Conservation (phyloP, 2,888 invertebrate species). For the Hyalella azteca region DNA sequence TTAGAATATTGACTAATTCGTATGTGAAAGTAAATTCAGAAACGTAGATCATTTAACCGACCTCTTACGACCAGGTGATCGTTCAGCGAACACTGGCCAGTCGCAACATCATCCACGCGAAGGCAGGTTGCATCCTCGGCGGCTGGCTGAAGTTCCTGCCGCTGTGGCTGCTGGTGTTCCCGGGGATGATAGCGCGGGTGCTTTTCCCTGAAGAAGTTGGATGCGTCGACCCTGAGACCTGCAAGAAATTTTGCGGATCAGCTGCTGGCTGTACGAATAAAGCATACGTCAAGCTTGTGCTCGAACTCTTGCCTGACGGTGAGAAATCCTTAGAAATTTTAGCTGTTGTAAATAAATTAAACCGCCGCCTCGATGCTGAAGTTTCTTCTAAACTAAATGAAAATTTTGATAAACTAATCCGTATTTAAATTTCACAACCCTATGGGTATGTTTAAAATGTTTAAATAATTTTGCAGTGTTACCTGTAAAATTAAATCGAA, state of each 20-base stretch:
- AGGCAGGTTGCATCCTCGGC: slow-evolving; percentile 66
- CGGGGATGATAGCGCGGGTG: slow-evolving; percentile 66
- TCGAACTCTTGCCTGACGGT: slow-evolving; percentile 65
- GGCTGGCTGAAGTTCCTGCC: slow-evolving; percentile 65
- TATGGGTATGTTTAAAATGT: too few species aligned
- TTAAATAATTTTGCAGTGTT: too few species aligned
- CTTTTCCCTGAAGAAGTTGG: slow-evolving; percentile 65
- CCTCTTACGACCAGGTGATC: slow-evolving; percentile 62
- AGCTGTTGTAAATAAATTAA: too few species aligned
- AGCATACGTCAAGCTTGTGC: slow-evolving; percentile 66
- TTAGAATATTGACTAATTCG: too few species aligned
- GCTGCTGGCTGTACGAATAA: slow-evolving; percentile 64
- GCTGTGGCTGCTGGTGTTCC: slow-evolving; percentile 65
- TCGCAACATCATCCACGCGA: slow-evolving; percentile 66
- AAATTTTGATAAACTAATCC: too few species aligned
- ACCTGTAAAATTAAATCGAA: too few species aligned
- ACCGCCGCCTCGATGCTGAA: too few species aligned
- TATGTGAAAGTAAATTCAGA: too few species aligned
- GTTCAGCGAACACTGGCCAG: slow-evolving; percentile 65
- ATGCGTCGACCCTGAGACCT: slow-evolving; percentile 64
- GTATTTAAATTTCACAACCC: too few species aligned
- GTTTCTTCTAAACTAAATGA: too few species aligned
- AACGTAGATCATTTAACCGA: too few species aligned
- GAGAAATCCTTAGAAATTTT: background rate
- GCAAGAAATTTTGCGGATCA: slow-evolving; percentile 63